A percentile compares a stretch with the other conserved stretches of the same genome.
Evolutionary conservation across 2,113 vertebrate species (phyloP).

Genomic region (Mixornis gularis): DNA sequence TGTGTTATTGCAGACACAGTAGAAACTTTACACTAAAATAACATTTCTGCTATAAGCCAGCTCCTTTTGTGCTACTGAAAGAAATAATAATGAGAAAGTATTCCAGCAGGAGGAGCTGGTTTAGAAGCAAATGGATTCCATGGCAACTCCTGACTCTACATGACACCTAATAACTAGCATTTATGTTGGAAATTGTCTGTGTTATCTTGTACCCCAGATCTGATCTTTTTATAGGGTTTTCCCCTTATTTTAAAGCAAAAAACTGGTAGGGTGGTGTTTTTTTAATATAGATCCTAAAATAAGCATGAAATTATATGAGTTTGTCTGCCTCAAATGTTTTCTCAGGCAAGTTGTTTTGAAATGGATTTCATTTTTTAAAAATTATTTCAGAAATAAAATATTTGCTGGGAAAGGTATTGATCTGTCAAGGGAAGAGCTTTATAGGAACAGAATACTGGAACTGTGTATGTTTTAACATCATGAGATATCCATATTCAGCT

Average conservation of each 20-base stretch:
- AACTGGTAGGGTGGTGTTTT: not conserved
- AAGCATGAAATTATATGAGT: slow-evolving; percentile 13
- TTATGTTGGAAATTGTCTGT: slow-evolving; percentile 73
- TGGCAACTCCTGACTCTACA: slow-evolving; percentile 82
- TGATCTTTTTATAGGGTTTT: slow-evolving; percentile 59
- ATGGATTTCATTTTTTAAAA: not conserved
- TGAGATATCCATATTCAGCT: slow-evolving; percentile 12
- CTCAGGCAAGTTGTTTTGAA: slow-evolving; percentile 28
- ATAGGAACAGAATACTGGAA: not conserved
- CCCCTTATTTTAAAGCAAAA: slow-evolving; percentile 62
- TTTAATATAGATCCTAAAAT: slow-evolving; percentile 38
- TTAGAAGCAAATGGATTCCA: slow-evolving; percentile 80
- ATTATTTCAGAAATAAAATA: slow-evolving; percentile 5
- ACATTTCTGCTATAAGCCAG: slow-evolving; percentile 37
- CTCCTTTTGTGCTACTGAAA: slow-evolving; percentile 44
- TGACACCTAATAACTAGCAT: slow-evolving; percentile 76
- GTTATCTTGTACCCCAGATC: slow-evolving; percentile 63
- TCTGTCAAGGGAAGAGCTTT: not conserved
- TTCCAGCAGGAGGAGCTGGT: slow-evolving; percentile 80
- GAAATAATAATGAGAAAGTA: slow-evolving; percentile 77
- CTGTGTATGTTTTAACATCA: not conserved
- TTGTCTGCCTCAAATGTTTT: slow-evolving; percentile 9
- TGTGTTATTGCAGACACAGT: slow-evolving; percentile 23
- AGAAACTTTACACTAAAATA: slow-evolving; percentile 42
- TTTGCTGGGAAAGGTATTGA: slow-evolving; percentile 15